Conservation (phyloP, 2,113 vertebrate species). For the Empidonax alnorum region DNA sequence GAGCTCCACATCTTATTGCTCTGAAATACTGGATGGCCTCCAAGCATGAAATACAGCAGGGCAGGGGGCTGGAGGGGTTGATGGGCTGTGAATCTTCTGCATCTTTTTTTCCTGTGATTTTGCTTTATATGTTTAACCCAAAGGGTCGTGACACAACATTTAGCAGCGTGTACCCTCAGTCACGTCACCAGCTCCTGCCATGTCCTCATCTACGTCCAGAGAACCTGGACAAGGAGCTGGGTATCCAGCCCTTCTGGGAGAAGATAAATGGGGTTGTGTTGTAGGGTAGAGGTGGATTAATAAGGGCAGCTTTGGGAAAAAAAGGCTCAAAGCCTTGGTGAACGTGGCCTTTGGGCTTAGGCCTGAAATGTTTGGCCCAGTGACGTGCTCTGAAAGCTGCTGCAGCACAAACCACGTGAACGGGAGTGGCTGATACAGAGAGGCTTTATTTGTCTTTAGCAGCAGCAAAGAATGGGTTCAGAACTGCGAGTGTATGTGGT, state of each 20-base stretch:
- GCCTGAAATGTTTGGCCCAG: accelerated
- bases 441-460: neutral
- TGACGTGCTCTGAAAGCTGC: accelerated
- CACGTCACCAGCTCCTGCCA: neutral
- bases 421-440: neutral
- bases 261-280: accelerated
- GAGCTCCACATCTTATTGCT: neutral
- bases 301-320: neutral
- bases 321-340: neutral
- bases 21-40: neutral
- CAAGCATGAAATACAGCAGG: neutral
- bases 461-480: neutral
- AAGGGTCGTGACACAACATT: neutral
- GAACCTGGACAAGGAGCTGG: accelerated
- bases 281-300: neutral
- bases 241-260: neutral
- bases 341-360: neutral
- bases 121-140: neutral
- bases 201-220: neutral
- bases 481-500: accelerated
- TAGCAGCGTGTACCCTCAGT: accelerated
- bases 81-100: neutral
- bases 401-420: accelerated
- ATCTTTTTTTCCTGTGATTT: neutral
- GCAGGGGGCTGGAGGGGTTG: too few relatives aligned